A percentile compares a stretch with the other conserved stretches of the same genome.
phyloP scores from a whole-genome alignment of 37 sponge, comb jelly and placozoan genomes.

The Spongilla lacustris region DNA sequence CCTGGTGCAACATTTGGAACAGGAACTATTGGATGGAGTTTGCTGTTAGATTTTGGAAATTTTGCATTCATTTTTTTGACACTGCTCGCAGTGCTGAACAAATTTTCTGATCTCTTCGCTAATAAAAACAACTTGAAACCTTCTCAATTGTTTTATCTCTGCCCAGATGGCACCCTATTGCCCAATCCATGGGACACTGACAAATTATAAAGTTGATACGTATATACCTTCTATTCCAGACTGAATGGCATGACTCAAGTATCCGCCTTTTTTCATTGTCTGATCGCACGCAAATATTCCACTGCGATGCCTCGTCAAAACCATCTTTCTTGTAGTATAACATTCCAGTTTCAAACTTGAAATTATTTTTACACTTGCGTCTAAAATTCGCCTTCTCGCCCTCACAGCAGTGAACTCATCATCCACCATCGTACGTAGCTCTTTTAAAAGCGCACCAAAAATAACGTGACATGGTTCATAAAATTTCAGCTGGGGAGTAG shows the following conservation, averaged over 20 bases:
- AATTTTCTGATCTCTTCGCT: neutral
- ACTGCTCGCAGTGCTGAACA: neutral
- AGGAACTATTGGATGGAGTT: neutral
- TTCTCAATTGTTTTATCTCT: neutral
- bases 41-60: neutral
- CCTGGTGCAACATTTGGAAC: neutral
- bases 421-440: neutral
- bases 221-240: neutral
- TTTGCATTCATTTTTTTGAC: constrained; percentile 1
- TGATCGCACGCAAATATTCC: neutral
- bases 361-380: neutral
- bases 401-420: neutral
- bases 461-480: neutral
- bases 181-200: neutral
- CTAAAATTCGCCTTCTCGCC: neutral
- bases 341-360: neutral
- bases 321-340: neutral
- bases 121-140: neutral
- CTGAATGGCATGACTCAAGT: neutral
- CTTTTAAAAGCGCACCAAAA: neutral
- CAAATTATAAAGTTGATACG: neutral
- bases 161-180: neutral
- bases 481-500: neutral
- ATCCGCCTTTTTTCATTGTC: neutral
- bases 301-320: neutral